Base-by-base conservation (phyloP, 2,797 vertebrate species). In the Aeoliscus strigatus region DNA sequence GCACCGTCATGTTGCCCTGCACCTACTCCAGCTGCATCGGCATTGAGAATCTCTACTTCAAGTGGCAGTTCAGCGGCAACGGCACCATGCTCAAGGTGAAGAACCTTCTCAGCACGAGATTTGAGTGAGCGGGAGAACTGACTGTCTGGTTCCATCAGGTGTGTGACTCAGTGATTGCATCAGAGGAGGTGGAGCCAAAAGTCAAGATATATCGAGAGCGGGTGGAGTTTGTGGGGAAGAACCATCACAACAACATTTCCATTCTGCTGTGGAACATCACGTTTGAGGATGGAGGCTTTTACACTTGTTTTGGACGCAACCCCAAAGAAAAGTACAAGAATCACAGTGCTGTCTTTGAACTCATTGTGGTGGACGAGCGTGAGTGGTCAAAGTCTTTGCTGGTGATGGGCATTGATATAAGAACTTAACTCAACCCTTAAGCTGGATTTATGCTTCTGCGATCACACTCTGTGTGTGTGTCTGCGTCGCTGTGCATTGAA, bases 251-350 rank as follows among this genome's bases (percentile, higher is more conserved):
- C 79, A 96, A 97, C 81, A 91, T 98, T 66, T 96, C 95, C 60
- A 89, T 98, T 31, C 49, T 92, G 39, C 79, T 98, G 62, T 89
- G 60, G 27, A 73, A 81, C 3, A 87, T 96, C 80, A 94, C 94
- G 14, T 96, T 96, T 64, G 90, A 90, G 0, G 94, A 98, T 2
- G 80, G 89, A 0, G 96, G 96, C 17, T 81, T 86, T 0, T 98
- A 98, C 66, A 90, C 85, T 39, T 98, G 96, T 66, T 86, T 89
- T 0, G 95, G 91, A 78, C 87, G 33, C 62, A 98, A 98, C 73
- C 90, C 87, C 27, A 93, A 86, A 73, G 96, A 98, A 84, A 93
- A 79, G 72, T 27, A 84, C 0, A 81, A 90, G 0, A 77, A 91
- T 75, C 90, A 93, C 80, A 92, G 88, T 0, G 91, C 92, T 30